These are phyloP conservation scores for Schizaphis graminum DNA, from an alignment of 2,888 invertebrate genomes.

Conservation along the genomic window DNA sequence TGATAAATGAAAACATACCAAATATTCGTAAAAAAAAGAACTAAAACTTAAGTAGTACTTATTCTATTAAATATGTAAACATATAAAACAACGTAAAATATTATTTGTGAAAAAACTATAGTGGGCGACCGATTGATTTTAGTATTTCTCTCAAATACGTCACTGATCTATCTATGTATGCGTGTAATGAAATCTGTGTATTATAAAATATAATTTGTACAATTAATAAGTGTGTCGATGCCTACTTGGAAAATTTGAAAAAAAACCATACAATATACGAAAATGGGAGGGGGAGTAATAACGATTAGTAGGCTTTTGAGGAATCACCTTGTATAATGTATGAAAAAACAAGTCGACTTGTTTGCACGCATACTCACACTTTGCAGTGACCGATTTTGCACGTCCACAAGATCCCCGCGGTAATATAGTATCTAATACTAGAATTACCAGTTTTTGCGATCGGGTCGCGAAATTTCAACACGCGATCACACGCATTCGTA, in stretches of 20 bases:
- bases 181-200: background rate
- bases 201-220: background rate
- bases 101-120: background rate
- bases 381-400: conserved; percentile 29
- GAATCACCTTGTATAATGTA: conserved; percentile 5
- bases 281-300: background rate
- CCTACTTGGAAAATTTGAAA: background rate
- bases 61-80: background rate
- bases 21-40: background rate
- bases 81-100: background rate
- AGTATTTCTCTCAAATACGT: background rate
- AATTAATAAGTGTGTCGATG: background rate
- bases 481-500: background rate
- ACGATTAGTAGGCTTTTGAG: background rate
- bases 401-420: background rate
- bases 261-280: background rate
- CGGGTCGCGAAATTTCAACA: conserved; percentile 51
- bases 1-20: background rate
- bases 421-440: conserved; percentile 25
- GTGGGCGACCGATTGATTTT: background rate
- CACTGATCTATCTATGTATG: background rate
- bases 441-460: conserved; percentile 58
- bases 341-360: background rate
- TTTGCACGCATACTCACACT: background rate
- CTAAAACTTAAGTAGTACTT: background rate